Percentiles rank a stretch among this genome's conserved stretches.
phyloP scores from a whole-genome alignment of 2,113 vertebrate species.

The Edolisoma coerulescens region DNA sequence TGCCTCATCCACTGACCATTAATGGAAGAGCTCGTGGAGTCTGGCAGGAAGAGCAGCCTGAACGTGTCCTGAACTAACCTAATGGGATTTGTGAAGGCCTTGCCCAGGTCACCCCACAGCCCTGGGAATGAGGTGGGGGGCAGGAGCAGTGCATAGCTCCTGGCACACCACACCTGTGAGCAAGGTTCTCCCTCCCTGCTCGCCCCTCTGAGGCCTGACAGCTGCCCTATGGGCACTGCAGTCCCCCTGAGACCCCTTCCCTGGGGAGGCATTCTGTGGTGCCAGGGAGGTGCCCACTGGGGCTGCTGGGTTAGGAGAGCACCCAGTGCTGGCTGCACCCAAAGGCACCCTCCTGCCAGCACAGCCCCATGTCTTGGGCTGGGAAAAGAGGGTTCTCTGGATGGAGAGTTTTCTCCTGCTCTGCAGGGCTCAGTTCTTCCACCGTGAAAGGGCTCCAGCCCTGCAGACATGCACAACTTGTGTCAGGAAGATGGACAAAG shows the following conservation, averaged over 20 bases:
- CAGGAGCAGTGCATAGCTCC: background rate
- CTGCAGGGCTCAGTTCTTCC: background rate
- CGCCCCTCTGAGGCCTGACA: rapidly evolving
- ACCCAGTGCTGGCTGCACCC: rapidly evolving
- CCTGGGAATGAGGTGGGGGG: background rate
- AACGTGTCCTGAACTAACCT: background rate
- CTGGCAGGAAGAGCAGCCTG: background rate
- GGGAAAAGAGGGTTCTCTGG: background rate
- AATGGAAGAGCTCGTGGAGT: background rate
- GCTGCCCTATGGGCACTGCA: background rate
- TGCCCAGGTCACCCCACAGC: background rate
- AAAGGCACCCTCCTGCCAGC: background rate
- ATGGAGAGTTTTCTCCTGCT: background rate
- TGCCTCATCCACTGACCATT: background rate
- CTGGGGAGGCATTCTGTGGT: background rate
- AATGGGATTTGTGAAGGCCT: background rate
- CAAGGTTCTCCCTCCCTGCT: background rate
- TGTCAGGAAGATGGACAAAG: background rate
- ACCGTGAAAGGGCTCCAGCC: rapidly evolving
- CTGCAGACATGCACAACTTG: background rate
- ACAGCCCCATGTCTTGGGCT: rapidly evolving
- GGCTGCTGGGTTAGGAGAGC: background rate
- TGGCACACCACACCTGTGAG: background rate
- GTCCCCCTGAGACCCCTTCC: background rate
- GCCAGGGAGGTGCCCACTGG: background rate